Conservation (phyloP, 2,797 vertebrate genomes). For the Myotis vivesi region DNA sequence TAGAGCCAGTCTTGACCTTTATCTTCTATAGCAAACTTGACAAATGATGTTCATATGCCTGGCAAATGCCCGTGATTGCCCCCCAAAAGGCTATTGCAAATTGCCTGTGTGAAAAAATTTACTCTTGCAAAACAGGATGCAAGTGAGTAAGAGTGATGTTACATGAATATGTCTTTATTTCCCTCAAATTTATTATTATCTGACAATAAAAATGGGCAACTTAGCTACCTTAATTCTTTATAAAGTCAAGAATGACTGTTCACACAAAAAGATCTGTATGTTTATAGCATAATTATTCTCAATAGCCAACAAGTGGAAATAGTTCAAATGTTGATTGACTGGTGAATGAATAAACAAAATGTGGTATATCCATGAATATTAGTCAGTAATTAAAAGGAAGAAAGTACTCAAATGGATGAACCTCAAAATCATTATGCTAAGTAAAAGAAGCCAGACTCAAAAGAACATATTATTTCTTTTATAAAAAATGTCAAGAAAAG, state of each 20-base stretch:
- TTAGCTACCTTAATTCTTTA: neutral
- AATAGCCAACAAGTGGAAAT: neutral
- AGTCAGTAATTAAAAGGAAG: neutral
- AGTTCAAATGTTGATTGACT: neutral
- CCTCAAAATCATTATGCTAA: neutral
- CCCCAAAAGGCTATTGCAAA: neutral
- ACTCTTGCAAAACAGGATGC: neutral
- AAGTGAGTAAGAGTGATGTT: neutral
- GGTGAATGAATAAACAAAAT: neutral
- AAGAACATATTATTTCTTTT: neutral
- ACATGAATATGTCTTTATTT: neutral
- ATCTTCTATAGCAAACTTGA: neutral
- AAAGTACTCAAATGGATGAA: neutral
- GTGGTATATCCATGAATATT: neutral
- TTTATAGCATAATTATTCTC: neutral
- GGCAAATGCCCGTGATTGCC: neutral
- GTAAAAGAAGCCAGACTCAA: neutral
- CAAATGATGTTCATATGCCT: neutral
- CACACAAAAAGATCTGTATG: neutral
- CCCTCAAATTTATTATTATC: neutral
- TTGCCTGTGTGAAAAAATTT: neutral
- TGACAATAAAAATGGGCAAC: neutral
- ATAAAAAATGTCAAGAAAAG: neutral
- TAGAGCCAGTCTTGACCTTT: neutral
- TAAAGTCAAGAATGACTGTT: neutral